Base-by-base conservation (phyloP, 1,140 invertebrate species). In the Pomacea maculata region DNA sequence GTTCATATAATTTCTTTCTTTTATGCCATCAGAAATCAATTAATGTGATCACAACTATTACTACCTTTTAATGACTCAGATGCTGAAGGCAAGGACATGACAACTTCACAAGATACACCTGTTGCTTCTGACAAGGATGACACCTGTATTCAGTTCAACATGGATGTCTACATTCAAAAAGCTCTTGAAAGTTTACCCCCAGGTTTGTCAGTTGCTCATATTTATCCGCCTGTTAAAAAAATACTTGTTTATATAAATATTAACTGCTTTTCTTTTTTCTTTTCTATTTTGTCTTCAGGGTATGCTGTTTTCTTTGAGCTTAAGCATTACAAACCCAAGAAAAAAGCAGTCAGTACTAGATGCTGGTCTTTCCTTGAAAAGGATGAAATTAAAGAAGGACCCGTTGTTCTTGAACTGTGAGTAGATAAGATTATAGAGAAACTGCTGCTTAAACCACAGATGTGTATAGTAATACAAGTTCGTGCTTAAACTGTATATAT, bases 291-390 rank as follows among this genome's bases (percentile, higher is more conserved):
- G 70, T 65, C 83, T 86, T 11, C 81, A 90, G 89, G 86, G 64
- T 89, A 87, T 87, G 88, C 87, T 55, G 83, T 90, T 75, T 89
- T 90, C 83, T 90, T 90, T 88, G 89, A 90, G 80, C 88, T 90
- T 79, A 88, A 90, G 77, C 89, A 90, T 83, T 90, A 85, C 80
- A 90, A 90, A 82, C 88, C 88, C 71, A 86, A 89, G 82, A 89
- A 90, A 80, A 83, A 85, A 65, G 82, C 67, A 45, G 81, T 88
- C 34, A 90, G 89, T 81, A 89, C 86, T 9, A 85, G 87, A 78
- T 90, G 89, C 80, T 90, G 88, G 88, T 82, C 88, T 19, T 88
- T 89, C 78, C 83, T 90, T 81, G 89, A 90, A 77, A 85, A 84
- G 74, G 88, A 90, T 84, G 89, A 90, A 81, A 88, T 90, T 34